Percentiles rank a stretch among this genome's conserved stretches.
phyloP scores from a whole-genome alignment of 2,888 invertebrate species.

The Calliphora vomitoria region DNA sequence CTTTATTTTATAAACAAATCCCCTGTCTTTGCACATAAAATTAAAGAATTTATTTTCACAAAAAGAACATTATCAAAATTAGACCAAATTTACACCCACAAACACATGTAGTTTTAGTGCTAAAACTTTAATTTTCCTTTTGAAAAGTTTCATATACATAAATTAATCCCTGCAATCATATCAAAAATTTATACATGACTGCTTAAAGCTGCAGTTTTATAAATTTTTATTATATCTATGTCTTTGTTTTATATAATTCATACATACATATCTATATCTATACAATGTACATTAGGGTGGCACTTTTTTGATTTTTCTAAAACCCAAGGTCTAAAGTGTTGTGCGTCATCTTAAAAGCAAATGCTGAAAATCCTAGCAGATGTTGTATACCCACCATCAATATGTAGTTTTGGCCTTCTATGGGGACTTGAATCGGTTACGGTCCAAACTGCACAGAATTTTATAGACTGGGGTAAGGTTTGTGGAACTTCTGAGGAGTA shows the following conservation, averaged over 20 bases:
- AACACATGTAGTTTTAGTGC: conserved; percentile 10
- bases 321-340: too few relatives aligned
- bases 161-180: conserved; percentile 60
- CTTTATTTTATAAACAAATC: not conserved
- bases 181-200: conserved; percentile 57
- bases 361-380: too few relatives aligned
- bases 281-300: too few relatives aligned
- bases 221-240: conserved; percentile 2
- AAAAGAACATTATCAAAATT: not conserved
- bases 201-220: conserved; percentile 57
- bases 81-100: not conserved
- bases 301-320: too few relatives aligned
- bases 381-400: too few relatives aligned
- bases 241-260: not conserved
- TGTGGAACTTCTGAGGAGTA: too few relatives aligned
- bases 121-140: conserved; percentile 51
- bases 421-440: too few relatives aligned
- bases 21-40: not conserved
- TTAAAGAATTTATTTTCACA: not conserved
- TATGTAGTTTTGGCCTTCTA: too few relatives aligned
- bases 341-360: too few relatives aligned
- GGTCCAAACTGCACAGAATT: too few relatives aligned
- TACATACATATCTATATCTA: conserved; percentile 7
- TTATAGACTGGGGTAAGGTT: too few relatives aligned
- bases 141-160: conserved; percentile 30